Conservation (phyloP, 2,797 vertebrate species). For the Natrix natrix region DNA sequence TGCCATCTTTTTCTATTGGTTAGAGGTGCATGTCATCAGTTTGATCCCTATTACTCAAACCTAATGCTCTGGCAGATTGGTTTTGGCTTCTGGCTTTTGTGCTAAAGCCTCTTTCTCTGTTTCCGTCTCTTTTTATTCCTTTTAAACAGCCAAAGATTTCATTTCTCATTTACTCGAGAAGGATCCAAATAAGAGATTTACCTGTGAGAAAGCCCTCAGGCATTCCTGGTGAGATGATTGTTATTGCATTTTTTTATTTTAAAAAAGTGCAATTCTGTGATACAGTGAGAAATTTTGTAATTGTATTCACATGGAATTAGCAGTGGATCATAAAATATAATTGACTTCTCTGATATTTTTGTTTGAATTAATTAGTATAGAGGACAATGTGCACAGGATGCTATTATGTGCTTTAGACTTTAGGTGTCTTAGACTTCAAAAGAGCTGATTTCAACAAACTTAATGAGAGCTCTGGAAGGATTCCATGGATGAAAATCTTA, state of each 20-base stretch:
- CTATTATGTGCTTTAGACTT: neutral
- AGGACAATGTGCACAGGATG: neutral
- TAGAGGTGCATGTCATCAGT: neutral
- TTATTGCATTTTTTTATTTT: neutral
- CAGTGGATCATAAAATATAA: neutral
- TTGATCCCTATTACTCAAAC: neutral
- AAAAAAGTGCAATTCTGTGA: neutral
- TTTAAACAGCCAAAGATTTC: conserved; percentile 87
- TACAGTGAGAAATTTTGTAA: accelerated
- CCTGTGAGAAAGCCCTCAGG: conserved; percentile 84
- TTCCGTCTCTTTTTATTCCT: conserved; percentile 23
- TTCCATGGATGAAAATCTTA: neutral
- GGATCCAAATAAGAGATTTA: conserved; percentile 80
- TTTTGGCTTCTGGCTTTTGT: neutral
- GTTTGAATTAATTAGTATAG: neutral
- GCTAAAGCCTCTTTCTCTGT: conserved; percentile 7
- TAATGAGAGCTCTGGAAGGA: neutral
- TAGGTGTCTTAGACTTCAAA: neutral
- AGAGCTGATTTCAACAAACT: neutral
- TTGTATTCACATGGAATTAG: accelerated
- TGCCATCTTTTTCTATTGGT: neutral
- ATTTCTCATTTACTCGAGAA: conserved; percentile 89
- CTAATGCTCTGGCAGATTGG: too few relatives aligned
- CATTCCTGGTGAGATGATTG: conserved; percentile 85
- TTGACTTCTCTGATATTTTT: neutral